Percentiles rank a stretch among this genome's conserved stretches.
phyloP scores from a whole-genome alignment of 1,140 invertebrate species.

The Portunus trituberculatus region DNA sequence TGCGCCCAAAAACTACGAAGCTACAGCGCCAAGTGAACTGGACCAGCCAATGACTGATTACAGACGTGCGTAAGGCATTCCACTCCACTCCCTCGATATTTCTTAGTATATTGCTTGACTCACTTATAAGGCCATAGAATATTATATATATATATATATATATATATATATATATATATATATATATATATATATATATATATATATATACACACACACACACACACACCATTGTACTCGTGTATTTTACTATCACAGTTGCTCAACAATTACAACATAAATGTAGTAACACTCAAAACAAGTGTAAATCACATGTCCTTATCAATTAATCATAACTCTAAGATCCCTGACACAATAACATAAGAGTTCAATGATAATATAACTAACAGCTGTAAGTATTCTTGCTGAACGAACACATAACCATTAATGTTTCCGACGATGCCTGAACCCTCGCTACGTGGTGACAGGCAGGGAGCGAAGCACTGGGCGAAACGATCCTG shows the following conservation, averaged over 20 bases:
- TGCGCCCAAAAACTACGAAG: too few relatives aligned
- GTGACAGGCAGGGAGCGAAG: too few relatives aligned
- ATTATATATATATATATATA: slow-evolving; percentile 43
- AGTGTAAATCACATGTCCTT: neutral
- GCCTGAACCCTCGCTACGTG: too few relatives aligned
- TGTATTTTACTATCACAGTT: neutral
- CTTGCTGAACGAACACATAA: neutral
- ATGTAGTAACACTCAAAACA: neutral
- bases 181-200: slow-evolving; percentile 52
- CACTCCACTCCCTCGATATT: neutral
- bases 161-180: neutral
- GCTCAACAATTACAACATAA: neutral
- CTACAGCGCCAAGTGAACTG: too few relatives aligned
- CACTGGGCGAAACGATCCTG: too few relatives aligned
- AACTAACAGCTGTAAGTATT: neutral
- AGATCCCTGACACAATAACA: neutral
- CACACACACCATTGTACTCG: neutral
- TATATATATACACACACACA: slow-evolving; percentile 1
- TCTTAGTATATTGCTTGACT: neutral
- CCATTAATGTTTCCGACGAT: too few relatives aligned
- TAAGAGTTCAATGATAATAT: neutral
- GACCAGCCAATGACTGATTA: too few relatives aligned
- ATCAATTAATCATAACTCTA: neutral
- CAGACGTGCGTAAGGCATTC: neutral
- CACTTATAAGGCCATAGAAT: neutral